Percentiles rank a stretch among this genome's conserved stretches.
Conservation (phyloP, 2,888 invertebrate genomes). For the Ptychoptera contaminata region DNA sequence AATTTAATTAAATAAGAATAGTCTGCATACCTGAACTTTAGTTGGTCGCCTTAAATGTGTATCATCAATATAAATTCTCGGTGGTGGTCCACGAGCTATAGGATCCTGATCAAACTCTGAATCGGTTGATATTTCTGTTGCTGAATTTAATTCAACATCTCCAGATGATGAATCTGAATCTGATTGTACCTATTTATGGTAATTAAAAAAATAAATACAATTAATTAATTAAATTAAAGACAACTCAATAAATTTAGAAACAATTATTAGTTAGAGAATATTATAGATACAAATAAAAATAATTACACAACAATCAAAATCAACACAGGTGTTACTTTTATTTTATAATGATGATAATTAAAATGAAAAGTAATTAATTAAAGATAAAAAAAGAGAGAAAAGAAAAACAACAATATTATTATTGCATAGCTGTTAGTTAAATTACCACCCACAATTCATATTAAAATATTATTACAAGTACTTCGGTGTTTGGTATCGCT, state of each 20-base stretch:
- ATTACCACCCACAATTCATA: not conserved
- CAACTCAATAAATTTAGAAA: not conserved
- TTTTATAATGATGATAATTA: not conserved
- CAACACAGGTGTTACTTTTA: not conserved
- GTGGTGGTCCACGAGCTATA: conserved; percentile 46
- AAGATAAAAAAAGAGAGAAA: not conserved
- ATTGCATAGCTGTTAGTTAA: not conserved
- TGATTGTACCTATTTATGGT: conserved; percentile 41
- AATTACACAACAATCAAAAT: not conserved
- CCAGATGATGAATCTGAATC: conserved; percentile 50
- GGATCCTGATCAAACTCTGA: conserved; percentile 82
- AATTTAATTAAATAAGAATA: conserved; percentile 18
- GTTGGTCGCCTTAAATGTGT: conserved; percentile 41
- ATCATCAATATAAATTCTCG: conserved; percentile 60
- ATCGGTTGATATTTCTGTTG: conserved; percentile 84
- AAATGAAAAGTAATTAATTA: not conserved
- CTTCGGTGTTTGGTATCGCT: no score
- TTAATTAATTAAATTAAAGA: not conserved
- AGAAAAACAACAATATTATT: not conserved
- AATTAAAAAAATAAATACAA: not conserved
- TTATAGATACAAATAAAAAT: no score
- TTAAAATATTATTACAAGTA: no score
- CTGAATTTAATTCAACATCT: conserved; percentile 65
- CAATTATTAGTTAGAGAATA: not conserved
- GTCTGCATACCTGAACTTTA: conserved; percentile 42